Evolutionary conservation across 2,113 vertebrate species (phyloP), one percentile per base, ranked within the genome.

Genomic region (Nestor notabilis): DNA sequence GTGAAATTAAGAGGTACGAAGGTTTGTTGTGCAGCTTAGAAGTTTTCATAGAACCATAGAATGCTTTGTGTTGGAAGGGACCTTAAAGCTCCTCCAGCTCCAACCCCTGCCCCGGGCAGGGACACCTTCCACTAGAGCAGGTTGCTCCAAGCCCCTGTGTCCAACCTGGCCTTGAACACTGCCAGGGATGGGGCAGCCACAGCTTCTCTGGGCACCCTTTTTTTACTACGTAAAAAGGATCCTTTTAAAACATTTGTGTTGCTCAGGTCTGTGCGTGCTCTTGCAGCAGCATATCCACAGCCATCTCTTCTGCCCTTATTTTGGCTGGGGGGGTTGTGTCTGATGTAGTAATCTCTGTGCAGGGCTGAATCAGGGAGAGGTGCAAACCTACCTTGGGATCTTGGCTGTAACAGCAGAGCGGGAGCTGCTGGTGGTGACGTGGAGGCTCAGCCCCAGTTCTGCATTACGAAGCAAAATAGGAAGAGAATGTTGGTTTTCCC

Each of bases 401-500:
- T 20, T 14, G 0, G 17, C 65, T 33, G 13, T 2, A 23, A 2
- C 16, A 10, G 33, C 2, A 1, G 47, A 7, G 50, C 3, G 2
- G 19, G 65, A 50, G 53, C 78, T 37, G 82, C 69, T 47, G 60
- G 1, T 20, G 65, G 63, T 5, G 17, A 4, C 9, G 0, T 2
- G 1, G 63, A n/a, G 31, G 1, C 46, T 56, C 63, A 1, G n/a
- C 64, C 6, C 1, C 64, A 72, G 44, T 17, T 3, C 72, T 50
- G 65, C 8, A 0, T 78, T 68, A 64, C 31, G 0, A 50, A 92
- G 94, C 86, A 74, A 44, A 90, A 81, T 1, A 0, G 20, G 76
- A 78, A 78, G 44, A 84, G 94, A 94, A 65, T 64, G 2, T 86
- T 82, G 87, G 41, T 83, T 75, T 63, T 88, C 90, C 96, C 92